Conservation (phyloP, 1,140 invertebrate genomes). For the Archivesica marissinica region DNA sequence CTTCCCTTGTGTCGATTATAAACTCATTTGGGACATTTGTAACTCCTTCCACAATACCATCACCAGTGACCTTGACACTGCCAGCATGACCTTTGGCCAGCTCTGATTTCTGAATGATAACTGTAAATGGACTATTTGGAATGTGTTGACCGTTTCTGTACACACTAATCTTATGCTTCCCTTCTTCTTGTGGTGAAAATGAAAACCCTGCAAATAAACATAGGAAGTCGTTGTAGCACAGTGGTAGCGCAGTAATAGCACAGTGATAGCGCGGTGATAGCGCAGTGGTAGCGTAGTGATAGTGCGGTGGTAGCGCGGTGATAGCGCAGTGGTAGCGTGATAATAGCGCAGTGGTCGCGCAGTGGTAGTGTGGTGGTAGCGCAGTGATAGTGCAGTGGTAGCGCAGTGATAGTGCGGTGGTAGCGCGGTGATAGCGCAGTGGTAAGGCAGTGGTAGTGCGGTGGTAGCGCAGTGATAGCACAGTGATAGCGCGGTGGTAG, state of each 20-base stretch:
- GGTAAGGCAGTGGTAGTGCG: background rate
- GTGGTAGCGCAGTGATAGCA: background rate
- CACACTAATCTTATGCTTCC: background rate
- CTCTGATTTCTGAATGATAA: background rate
- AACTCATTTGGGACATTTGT: slow-evolving; percentile 13
- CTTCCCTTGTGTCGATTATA: slow-evolving; percentile 15
- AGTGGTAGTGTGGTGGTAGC: background rate
- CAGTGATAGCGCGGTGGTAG: background rate
- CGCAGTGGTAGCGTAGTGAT: too few relatives aligned
- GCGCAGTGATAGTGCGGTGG: background rate
- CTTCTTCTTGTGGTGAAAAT: slow-evolving; percentile 9
- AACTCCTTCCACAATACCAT: slow-evolving; percentile 14
- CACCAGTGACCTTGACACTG: slow-evolving; percentile 15
- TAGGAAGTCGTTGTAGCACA: too few relatives aligned
- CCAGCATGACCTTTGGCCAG: background rate
- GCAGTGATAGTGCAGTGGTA: too few relatives aligned
- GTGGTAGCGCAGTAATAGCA: too few relatives aligned
- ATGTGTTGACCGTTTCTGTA: background rate
- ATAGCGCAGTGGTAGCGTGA: background rate
- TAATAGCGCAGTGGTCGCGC: background rate
- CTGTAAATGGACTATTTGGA: background rate
- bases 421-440: background rate
- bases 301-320: background rate
- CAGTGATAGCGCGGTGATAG: too few relatives aligned
- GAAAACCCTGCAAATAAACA: slow-evolving; percentile 17